Conservation (phyloP, 1,140 invertebrate species). For the Macrobrachium nipponense region DNA sequence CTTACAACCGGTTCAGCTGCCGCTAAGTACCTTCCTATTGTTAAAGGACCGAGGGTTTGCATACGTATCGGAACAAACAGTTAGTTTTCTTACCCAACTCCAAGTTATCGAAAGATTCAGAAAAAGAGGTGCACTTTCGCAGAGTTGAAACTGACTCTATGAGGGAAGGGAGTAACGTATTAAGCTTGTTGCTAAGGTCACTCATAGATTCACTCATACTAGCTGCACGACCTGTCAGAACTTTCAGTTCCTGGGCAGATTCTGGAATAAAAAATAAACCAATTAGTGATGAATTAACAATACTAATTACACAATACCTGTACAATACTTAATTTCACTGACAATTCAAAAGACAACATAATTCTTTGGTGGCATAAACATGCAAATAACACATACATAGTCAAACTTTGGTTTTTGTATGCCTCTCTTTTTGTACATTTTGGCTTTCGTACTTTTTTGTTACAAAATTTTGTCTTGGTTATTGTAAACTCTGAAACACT, state of each 20-base stretch:
- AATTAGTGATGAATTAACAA: not conserved
- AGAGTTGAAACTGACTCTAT: conserved; percentile 12
- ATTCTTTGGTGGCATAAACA: not conserved
- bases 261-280: not conserved
- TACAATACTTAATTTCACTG: not conserved
- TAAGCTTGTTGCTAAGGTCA: conserved; percentile 13
- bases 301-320: not conserved
- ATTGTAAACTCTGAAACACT: too few species aligned
- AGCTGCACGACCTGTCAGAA: conserved; percentile 29
- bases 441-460: too few species aligned
- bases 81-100: conserved; percentile 14
- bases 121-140: not conserved
- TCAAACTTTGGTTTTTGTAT: too few species aligned
- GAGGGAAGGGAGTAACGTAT: conserved; percentile 16
- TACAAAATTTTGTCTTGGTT: too few species aligned
- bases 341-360: not conserved
- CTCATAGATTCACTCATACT: conserved; percentile 33
- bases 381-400: too few species aligned
- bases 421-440: too few species aligned
- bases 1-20: too few species aligned
- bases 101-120: not conserved
- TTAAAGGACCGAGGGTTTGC: too few species aligned
- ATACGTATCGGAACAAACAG: too few species aligned
- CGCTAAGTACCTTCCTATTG: too few species aligned
- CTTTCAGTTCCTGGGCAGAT: conserved; percentile 16